Evolutionary conservation across 2,113 vertebrate species (phyloP).

Genomic region (Oncorhynchus keta): DNA sequence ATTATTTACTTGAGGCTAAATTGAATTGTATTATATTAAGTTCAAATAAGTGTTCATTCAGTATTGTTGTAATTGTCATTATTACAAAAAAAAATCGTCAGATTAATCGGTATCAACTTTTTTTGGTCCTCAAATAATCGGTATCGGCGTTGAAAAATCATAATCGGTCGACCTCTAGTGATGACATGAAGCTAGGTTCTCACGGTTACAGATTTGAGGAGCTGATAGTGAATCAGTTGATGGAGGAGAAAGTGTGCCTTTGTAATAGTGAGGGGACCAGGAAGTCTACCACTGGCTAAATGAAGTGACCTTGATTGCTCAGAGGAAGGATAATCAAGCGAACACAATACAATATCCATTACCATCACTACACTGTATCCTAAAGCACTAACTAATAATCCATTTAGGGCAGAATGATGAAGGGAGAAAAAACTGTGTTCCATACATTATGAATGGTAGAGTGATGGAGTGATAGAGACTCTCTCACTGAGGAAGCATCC

Average conservation of each 20-base stretch:
- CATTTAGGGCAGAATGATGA: conserved; percentile 18
- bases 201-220: no score
- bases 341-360: conserved; percentile 47
- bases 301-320: conserved; percentile 53
- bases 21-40: no score
- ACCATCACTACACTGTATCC: conserved; percentile 29
- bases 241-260: not conserved
- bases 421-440: not conserved
- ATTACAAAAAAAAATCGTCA: no score
- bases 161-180: no score
- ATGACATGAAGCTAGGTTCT: no score
- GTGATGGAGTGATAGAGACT: not conserved
- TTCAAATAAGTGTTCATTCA: no score
- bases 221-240: no score
- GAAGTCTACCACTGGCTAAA: conserved; percentile 42
- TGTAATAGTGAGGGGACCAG: conserved; percentile 43
- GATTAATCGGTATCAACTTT: no score
- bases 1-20: no score
- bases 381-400: conserved; percentile 39
- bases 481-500: not conserved
- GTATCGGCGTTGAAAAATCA: no score
- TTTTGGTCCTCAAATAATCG: no score
- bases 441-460: not conserved
- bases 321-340: conserved; percentile 59
- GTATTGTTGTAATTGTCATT: no score